These are phyloP conservation scores for Drosophila flavopinicola DNA, from an alignment of 2,888 invertebrate genomes.

Conservation along the genomic window DNA sequence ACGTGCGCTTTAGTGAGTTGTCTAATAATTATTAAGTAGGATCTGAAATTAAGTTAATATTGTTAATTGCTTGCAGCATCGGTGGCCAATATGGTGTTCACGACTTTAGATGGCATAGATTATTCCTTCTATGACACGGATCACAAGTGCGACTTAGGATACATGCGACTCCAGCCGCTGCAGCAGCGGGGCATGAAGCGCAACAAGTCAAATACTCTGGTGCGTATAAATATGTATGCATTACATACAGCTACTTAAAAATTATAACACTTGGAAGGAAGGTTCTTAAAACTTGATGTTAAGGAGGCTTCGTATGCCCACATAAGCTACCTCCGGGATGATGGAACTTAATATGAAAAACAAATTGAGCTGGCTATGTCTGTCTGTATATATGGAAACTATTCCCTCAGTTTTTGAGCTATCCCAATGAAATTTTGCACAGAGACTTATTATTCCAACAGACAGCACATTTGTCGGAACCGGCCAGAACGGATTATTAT, in stretches of 20 bases:
- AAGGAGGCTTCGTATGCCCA: too few species aligned
- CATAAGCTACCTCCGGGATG: too few species aligned
- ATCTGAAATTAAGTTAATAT: not conserved
- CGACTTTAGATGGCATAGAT: slow-evolving; percentile 59
- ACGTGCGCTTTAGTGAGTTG: slow-evolving; percentile 36
- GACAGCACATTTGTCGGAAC: too few species aligned
- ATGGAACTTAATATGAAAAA: too few species aligned
- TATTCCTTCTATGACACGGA: slow-evolving; percentile 70
- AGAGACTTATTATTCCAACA: too few species aligned
- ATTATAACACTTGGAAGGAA: too few species aligned
- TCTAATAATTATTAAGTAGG: not conserved
- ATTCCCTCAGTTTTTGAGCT: too few species aligned
- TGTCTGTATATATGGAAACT: too few species aligned
- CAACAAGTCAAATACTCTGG: slow-evolving; percentile 57
- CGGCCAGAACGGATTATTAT: too few species aligned
- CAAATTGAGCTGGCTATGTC: too few species aligned
- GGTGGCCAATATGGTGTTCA: slow-evolving; percentile 45
- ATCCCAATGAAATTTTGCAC: too few species aligned
- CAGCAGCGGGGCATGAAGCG: slow-evolving; percentile 60
- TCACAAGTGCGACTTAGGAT: slow-evolving; percentile 41
- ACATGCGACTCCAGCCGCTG: slow-evolving; percentile 65
- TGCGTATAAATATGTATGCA: slow-evolving; percentile 16
- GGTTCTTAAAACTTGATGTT: too few species aligned
- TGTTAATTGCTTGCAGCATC: slow-evolving; percentile 26
- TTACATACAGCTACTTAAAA: not conserved